Evolutionary conservation across 2,113 vertebrate genomes (phyloP).

Genomic region (Peucedramus taeniatus): DNA sequence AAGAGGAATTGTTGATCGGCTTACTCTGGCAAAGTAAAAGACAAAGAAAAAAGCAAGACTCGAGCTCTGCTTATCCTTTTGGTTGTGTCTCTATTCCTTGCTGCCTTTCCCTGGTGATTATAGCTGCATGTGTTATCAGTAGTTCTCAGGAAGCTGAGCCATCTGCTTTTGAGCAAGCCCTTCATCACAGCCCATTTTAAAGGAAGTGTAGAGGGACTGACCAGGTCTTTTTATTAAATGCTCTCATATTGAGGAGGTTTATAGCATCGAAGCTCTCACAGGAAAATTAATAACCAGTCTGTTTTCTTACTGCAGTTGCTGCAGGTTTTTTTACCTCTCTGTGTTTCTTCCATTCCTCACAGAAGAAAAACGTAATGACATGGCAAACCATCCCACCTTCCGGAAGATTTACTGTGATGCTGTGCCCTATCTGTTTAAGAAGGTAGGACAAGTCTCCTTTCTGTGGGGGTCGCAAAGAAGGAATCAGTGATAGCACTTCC

Average conservation of each 20-base stretch:
- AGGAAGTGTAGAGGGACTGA: neutral
- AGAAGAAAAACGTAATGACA: slow-evolving; percentile 73
- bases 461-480: neutral
- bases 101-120: neutral
- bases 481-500: neutral
- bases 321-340: neutral
- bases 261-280: neutral
- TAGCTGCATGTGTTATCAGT: neutral
- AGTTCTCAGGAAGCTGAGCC: neutral
- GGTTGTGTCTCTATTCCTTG: neutral
- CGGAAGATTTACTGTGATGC: slow-evolving; percentile 81
- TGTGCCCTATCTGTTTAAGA: slow-evolving; percentile 81
- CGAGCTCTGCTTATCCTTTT: neutral
- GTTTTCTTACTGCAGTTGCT: neutral
- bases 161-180: neutral
- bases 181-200: neutral
- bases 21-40: neutral
- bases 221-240: neutral
- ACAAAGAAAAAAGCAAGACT: neutral
- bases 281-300: neutral
- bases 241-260: neutral
- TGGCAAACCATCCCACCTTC: slow-evolving; percentile 78
- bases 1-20: neutral
- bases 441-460: slow-evolving; percentile 62
- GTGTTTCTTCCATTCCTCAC: neutral